A percentile compares a stretch with the other conserved stretches of the same genome.
These are phyloP conservation scores for Gulo gulo DNA, from an alignment of 2,113 vertebrate species.

Conservation along the genomic window DNA sequence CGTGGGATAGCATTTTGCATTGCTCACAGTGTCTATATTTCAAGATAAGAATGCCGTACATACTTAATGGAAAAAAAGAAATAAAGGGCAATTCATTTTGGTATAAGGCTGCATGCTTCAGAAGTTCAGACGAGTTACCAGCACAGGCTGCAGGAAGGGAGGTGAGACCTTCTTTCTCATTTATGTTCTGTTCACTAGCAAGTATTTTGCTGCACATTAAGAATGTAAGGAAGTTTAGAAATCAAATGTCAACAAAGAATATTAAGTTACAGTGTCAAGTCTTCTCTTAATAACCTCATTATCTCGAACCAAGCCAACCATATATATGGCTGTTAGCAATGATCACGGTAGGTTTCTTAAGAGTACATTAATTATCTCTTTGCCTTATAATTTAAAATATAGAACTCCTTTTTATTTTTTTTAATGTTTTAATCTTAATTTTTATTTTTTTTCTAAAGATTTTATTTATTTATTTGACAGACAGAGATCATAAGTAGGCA, in stretches of 20 bases:
- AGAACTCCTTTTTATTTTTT: neutral
- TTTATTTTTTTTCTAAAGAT: too few species aligned
- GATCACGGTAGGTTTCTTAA: neutral
- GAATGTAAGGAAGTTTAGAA: neutral
- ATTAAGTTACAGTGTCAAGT: neutral
- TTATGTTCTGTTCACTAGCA: neutral
- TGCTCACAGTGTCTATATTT: neutral
- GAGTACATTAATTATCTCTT: neutral
- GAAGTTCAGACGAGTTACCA: neutral
- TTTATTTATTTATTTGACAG: too few species aligned
- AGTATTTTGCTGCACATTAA: neutral
- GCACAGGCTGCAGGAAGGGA: neutral
- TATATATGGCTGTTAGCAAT: rapidly evolving
- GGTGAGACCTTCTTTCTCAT: neutral
- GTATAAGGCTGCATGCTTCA: neutral
- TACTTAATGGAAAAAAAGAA: neutral
- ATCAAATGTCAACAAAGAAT: neutral
- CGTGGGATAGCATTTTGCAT: neutral
- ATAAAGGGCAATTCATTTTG: neutral
- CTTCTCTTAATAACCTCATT: neutral
- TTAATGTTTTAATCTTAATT: too few species aligned
- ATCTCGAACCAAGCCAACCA: neutral
- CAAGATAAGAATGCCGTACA: neutral
- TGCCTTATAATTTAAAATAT: neutral
- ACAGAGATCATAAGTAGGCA: too few species aligned